Evolutionary conservation across 2,797 vertebrate genomes (phyloP).

Genomic region (Margarornis squamiger): DNA sequence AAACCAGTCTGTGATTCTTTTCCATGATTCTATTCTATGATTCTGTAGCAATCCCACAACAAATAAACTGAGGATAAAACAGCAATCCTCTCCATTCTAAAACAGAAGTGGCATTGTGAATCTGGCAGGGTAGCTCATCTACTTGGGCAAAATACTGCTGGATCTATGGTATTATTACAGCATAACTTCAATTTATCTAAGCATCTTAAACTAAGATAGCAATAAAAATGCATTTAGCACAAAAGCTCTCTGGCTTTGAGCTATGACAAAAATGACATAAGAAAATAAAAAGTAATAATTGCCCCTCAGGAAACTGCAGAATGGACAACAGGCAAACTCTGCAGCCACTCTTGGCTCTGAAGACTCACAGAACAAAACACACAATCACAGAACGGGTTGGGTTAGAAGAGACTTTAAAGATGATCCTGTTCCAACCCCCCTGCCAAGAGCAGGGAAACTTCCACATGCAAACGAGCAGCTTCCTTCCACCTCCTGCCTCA

Average conservation of each 20-base stretch:
- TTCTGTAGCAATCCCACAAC: background rate
- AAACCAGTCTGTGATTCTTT: background rate
- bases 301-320: background rate
- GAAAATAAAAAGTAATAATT: background rate
- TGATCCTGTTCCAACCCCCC: background rate
- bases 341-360: accelerated
- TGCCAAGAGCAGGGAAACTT: background rate
- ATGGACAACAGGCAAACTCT: background rate
- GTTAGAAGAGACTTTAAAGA: background rate
- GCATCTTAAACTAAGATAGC: background rate
- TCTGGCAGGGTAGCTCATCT: background rate
- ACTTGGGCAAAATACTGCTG: background rate
- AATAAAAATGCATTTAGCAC: background rate
- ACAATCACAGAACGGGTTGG: background rate
- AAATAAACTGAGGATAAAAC: background rate
- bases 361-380: background rate
- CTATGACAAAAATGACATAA: background rate
- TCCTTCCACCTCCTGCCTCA: background rate
- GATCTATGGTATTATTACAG: background rate
- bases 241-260: background rate
- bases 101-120: background rate
- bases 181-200: background rate
- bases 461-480: accelerated
- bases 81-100: background rate
- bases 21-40: background rate